Evolutionary conservation across 23 tunicate genomes (phyloP).

Genomic region (Phallusia fumigata): DNA sequence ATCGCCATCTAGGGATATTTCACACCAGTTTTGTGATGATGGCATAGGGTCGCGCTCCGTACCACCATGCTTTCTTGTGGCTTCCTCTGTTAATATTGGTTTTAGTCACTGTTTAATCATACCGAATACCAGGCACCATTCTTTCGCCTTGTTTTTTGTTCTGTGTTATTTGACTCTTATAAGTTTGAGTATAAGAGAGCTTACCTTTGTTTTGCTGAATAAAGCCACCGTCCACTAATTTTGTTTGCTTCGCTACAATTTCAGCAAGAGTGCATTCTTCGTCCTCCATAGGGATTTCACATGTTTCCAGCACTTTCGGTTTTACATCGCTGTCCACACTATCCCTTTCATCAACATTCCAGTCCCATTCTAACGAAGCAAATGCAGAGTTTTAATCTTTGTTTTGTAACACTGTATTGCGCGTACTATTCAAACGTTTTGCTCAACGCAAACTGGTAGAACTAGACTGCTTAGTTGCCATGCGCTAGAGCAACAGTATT

Average conservation of each 20-base stretch:
- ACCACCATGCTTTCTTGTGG: too few species aligned
- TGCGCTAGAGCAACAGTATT: too few species aligned
- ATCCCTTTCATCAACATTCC: not conserved
- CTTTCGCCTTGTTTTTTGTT: too few species aligned
- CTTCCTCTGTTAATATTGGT: not conserved
- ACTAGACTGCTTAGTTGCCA: too few species aligned
- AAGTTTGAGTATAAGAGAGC: not conserved
- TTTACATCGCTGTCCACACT: not conserved
- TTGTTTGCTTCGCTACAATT: not conserved
- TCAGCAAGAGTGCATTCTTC: not conserved
- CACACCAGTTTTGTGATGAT: slow-evolving; percentile 23
- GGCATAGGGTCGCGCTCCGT: too few species aligned
- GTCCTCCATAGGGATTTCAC: not conserved
- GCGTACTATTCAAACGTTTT: too few species aligned
- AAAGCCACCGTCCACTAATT: too few species aligned
- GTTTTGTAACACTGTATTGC: too few species aligned
- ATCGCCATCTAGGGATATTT: slow-evolving; percentile 29
- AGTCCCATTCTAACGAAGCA: not conserved
- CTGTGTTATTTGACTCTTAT: not conserved
- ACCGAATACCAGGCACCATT: too few species aligned
- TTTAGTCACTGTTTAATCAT: not conserved
- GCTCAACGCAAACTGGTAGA: too few species aligned
- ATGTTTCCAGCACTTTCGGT: not conserved
- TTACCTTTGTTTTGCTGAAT: not conserved
- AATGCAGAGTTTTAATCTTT: too few species aligned